phyloP scores from a whole-genome alignment of 2,888 invertebrate species.

The Rhopalosiphum nymphaeae region DNA sequence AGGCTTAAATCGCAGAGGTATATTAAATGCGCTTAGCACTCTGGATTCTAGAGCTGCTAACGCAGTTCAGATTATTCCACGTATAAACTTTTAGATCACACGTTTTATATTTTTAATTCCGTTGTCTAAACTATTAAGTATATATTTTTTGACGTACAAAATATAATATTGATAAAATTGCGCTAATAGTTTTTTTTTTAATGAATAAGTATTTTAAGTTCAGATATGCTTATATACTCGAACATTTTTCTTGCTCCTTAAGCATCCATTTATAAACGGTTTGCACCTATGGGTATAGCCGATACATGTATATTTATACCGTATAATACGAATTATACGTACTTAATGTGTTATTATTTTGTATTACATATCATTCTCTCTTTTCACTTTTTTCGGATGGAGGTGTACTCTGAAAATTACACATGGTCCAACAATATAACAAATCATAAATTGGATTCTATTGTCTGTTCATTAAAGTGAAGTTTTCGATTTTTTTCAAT shows the following conservation, averaged over 20 bases:
- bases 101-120: background rate
- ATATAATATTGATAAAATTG: background rate
- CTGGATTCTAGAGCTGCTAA: background rate
- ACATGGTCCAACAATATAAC: background rate
- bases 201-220: background rate
- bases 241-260: background rate
- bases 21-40: background rate
- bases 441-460: background rate
- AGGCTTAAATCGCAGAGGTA: background rate
- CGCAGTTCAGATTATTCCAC: too few relatives aligned
- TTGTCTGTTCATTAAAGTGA: background rate
- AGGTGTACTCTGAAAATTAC: background rate
- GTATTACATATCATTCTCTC: too few relatives aligned
- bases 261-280: background rate
- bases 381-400: background rate
- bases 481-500: background rate
- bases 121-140: background rate
- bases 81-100: background rate
- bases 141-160: background rate
- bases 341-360: too few relatives aligned
- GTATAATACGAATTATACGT: too few relatives aligned
- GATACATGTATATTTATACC: too few relatives aligned
- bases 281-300: too few relatives aligned
- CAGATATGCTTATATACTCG: background rate
- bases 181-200: background rate